phyloP scores from a whole-genome alignment of 1,140 invertebrate species.

The Pseudomyrmex gracilis region DNA sequence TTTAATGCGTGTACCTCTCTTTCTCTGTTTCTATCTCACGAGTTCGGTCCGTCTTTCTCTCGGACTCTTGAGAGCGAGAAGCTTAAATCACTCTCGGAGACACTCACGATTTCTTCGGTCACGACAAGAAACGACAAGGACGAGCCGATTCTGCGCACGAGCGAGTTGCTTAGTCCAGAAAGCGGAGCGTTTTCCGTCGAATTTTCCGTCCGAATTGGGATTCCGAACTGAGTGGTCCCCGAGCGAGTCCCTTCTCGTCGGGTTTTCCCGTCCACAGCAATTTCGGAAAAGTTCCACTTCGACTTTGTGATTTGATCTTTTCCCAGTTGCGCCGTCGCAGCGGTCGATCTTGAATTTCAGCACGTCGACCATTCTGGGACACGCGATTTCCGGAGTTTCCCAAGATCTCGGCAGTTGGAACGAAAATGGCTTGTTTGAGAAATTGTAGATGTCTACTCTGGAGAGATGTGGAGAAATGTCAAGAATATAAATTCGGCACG shows the following conservation, averaged over 20 bases:
- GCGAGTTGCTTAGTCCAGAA: neutral
- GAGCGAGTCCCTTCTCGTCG: neutral
- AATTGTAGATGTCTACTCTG: neutral
- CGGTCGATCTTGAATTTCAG: constrained; percentile 34
- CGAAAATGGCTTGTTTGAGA: neutral
- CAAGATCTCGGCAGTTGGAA: neutral
- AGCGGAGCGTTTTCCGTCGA: constrained; percentile 14
- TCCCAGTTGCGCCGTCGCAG: neutral
- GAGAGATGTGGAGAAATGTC: too few relatives aligned
- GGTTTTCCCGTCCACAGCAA: constrained; percentile 18
- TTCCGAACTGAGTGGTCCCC: neutral
- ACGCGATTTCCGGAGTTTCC: constrained; percentile 4
- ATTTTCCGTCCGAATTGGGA: constrained; percentile 43
- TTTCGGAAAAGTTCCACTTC: constrained; percentile 23
- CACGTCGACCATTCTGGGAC: constrained; percentile 13
- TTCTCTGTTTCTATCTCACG: too few relatives aligned
- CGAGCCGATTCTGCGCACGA: constrained; percentile 10
- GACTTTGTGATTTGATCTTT: constrained; percentile 16
- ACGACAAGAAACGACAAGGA: constrained; percentile 13
- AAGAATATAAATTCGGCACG: neutral
- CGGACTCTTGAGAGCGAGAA: neutral
- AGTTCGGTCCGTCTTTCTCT: neutral
- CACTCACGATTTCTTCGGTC: constrained; percentile 19
- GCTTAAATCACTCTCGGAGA: constrained; percentile 35
- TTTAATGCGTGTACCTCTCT: constrained; percentile 29